Percentiles rank a stretch among this genome's conserved stretches.
These are phyloP conservation scores for Cairina moschata DNA, from an alignment of 2,113 vertebrate genomes.

Conservation along the genomic window DNA sequence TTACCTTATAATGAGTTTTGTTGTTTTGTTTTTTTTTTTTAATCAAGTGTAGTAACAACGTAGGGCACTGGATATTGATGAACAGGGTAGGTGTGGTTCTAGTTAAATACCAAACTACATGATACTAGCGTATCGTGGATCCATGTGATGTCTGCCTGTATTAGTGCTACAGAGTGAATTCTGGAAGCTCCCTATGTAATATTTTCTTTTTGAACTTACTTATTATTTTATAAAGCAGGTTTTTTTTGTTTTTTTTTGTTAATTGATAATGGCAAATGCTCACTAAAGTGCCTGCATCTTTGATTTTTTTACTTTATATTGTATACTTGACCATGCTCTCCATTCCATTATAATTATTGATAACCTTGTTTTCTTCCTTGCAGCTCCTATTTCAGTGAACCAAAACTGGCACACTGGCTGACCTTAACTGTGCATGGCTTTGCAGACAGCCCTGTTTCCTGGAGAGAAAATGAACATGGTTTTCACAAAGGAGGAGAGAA, in stretches of 20 bases:
- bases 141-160: neutral
- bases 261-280: neutral
- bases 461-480: constrained; percentile 85
- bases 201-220: neutral
- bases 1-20: neutral
- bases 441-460: constrained; percentile 89
- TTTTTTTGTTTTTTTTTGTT: neutral
- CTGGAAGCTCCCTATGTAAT: neutral
- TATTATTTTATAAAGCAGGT: neutral
- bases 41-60: neutral
- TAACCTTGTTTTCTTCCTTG: constrained; percentile 34
- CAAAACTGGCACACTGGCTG: constrained; percentile 80
- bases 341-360: neutral
- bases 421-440: constrained; percentile 90
- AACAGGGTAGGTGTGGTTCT: neutral
- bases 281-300: neutral
- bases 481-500: constrained; percentile 89
- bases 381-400: constrained; percentile 84
- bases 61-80: neutral
- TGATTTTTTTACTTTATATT: neutral
- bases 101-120: neutral
- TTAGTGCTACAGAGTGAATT: neutral
- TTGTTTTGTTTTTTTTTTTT: neutral
- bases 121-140: neutral
- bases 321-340: neutral